Base-by-base conservation (phyloP, 2,113 vertebrate species). In the Sorex fumeus region DNA sequence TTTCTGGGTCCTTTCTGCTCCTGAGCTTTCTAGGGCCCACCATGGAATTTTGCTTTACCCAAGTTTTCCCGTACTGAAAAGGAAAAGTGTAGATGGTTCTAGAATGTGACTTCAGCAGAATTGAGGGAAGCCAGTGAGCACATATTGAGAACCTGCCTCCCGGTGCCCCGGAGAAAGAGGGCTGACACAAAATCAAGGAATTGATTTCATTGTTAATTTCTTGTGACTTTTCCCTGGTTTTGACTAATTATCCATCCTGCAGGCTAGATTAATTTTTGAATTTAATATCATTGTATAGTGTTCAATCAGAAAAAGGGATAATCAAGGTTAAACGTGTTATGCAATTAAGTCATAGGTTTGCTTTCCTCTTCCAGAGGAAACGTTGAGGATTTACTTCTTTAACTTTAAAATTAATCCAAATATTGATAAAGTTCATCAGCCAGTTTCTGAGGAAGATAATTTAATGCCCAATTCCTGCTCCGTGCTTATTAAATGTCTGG, bases 181-280 rank as follows among this genome's bases (percentile, higher is more conserved):
- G 50, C 88, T 89, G 91, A 95, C 81, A 83, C 83, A 91, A 91
- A 96, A 94, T 93, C 84, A 96, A 96, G 85, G 87, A 91, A 95
- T 95, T 87, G 91, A 96, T 95, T 94, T 95, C 92, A 92, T 91
- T 90, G 94, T 95, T 96, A 96, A 93, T 95, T 95, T 95, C 93
- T 93, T 82, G 86, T 92, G 92, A 91, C 72, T 95, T 96, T 67
- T 4, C 27, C 36, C 80, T 72, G 50, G 40, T 96, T 95, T 97
- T 96, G 91, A 95, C 93, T 96, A 94, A 76, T 96, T 36, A 32
- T 43, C 95, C 74, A 93, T 90, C 69, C 88, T 94, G 74, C 64
- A 91, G 93, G 86, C 93, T 95, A 83, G 89, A 91, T 94, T 96
- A 96, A 94, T 60, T 96, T 96, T 47, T 91, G 89, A 84, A 93